Percentiles rank a stretch among this genome's conserved stretches.
phyloP scores from a whole-genome alignment of 2,888 invertebrate species.

The Allophyes oxyacanthae region DNA sequence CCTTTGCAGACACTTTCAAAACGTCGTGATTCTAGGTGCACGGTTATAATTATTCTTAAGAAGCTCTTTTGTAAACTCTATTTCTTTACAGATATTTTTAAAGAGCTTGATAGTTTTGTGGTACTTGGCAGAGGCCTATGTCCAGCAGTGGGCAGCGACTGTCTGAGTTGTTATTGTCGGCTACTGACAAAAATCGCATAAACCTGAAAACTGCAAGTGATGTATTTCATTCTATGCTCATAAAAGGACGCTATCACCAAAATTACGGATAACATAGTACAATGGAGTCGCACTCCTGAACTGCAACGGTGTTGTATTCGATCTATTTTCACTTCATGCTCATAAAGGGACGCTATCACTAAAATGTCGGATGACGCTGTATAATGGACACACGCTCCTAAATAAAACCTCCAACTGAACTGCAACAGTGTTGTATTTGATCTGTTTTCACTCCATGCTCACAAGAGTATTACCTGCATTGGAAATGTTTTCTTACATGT shows the following conservation, averaged over 20 bases:
- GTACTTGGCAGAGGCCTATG: too few species aligned
- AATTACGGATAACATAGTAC: not conserved
- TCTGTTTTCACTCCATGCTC: constrained; percentile 48
- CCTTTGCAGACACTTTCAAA: too few species aligned
- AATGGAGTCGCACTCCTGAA: constrained; percentile 22
- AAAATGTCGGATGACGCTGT: not conserved
- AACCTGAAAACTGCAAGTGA: too few species aligned
- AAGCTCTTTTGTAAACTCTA: not conserved
- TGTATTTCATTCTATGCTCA: too few species aligned
- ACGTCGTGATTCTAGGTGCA: too few species aligned
- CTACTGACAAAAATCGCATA: too few species aligned
- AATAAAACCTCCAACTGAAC: constrained; percentile 36
- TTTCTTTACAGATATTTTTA: not conserved
- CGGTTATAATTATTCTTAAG: too few species aligned
- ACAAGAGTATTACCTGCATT: constrained; percentile 36
- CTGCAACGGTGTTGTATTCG: constrained; percentile 40
- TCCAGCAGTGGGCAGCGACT: too few species aligned
- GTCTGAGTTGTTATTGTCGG: too few species aligned
- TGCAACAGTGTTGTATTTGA: constrained; percentile 42
- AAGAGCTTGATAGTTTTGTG: not conserved
- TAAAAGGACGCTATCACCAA: too few species aligned
- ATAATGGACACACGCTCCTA: constrained; percentile 15
- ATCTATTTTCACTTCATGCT: constrained; percentile 30
- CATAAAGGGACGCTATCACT: too few species aligned
- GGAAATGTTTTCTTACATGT: constrained; percentile 17